These are phyloP conservation scores for Turnix velox DNA, from an alignment of 2,113 vertebrate genomes.

Conservation along the genomic window DNA sequence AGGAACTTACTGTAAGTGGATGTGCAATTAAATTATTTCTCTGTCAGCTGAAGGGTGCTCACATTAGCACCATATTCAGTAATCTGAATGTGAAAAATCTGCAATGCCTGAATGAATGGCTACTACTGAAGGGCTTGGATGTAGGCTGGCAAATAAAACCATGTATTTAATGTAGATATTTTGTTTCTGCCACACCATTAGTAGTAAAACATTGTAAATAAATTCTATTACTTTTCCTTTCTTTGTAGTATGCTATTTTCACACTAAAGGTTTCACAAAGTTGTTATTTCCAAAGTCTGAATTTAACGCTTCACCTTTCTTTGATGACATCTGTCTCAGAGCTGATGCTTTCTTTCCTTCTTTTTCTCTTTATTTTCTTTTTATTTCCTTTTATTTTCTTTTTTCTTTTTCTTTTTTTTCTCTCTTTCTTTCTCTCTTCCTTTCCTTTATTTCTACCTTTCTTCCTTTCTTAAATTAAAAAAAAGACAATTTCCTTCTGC, in stretches of 20 bases:
- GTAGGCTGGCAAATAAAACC: neutral
- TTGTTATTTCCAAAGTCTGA: constrained; percentile 37
- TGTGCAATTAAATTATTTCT: constrained; percentile 54
- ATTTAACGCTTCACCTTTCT: neutral
- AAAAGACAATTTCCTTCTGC: neutral
- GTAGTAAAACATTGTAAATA: constrained; percentile 29
- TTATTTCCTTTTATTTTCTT: too few relatives aligned
- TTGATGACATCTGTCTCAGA: neutral
- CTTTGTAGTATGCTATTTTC: constrained; percentile 5
- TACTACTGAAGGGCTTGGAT: neutral
- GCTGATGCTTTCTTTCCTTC: neutral
- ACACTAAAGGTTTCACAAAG: constrained; percentile 19
- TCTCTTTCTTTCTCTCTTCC: too few relatives aligned
- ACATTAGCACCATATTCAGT: neutral
- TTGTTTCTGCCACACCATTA: neutral
- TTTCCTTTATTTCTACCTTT: too few relatives aligned
- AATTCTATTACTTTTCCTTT: constrained; percentile 36
- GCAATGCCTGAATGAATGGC: neutral
- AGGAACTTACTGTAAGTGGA: constrained; percentile 51
- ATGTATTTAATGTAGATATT: neutral
- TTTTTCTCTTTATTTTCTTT: neutral
- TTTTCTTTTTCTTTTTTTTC: too few relatives aligned
- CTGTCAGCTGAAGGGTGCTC: neutral
- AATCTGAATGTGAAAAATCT: constrained; percentile 32
- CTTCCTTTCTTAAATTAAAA: too few relatives aligned